A percentile compares a stretch with the other conserved stretches of the same genome.
Conservation (phyloP, 1,140 invertebrate genomes). For the Gryllus bimaculatus region DNA sequence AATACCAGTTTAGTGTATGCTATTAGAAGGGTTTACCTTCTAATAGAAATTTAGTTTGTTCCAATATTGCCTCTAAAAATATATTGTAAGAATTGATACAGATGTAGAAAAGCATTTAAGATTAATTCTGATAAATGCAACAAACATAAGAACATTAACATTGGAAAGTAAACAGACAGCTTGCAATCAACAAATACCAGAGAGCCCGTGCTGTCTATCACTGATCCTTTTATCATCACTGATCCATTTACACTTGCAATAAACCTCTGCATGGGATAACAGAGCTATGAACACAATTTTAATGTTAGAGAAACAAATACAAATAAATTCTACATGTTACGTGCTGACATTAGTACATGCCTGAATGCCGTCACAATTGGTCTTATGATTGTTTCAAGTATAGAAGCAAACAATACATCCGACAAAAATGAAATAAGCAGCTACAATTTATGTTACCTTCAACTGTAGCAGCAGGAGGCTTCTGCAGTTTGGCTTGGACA, state of each 20-base stretch:
- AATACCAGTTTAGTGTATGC: neutral
- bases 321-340: too few species aligned
- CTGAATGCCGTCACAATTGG: neutral
- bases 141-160: neutral
- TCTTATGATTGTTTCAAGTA: neutral
- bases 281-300: too few species aligned
- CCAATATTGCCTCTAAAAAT: neutral
- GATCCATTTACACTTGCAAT: too few species aligned
- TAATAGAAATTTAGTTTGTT: neutral
- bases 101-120: neutral
- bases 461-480: constrained; percentile 32
- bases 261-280: too few species aligned
- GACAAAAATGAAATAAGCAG: too few species aligned
- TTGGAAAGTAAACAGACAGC: neutral
- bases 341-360: neutral
- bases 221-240: too few species aligned
- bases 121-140: neutral
- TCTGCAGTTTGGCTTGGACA: constrained; percentile 80
- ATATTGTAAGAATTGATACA: neutral
- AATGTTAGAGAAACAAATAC: too few species aligned
- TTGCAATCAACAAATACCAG: neutral
- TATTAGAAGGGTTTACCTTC: neutral
- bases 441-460: too few species aligned
- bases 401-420: neutral
- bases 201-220: too few species aligned